These are phyloP conservation scores for Drosophila kuntzei DNA, from an alignment of 2,888 invertebrate species.

Conservation along the genomic window DNA sequence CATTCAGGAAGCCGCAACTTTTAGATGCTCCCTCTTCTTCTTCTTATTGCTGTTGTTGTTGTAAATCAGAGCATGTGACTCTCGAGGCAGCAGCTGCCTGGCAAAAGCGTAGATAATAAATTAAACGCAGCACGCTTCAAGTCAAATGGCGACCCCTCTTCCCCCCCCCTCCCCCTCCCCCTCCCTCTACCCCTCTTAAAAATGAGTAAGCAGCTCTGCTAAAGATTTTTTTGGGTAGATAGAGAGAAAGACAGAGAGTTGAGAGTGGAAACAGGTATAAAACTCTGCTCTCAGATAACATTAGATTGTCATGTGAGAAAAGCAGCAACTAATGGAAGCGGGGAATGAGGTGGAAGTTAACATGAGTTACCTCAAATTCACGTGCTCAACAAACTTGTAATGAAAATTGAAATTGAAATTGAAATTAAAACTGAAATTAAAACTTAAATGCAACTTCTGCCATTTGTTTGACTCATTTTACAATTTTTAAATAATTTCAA, in stretches of 20 bases:
- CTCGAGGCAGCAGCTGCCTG: slow-evolving; percentile 55
- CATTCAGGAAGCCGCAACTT: slow-evolving; percentile 60
- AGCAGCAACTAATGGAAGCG: background rate
- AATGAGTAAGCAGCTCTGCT: slow-evolving; percentile 31
- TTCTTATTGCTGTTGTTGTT: slow-evolving; percentile 37
- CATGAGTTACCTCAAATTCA: slow-evolving; percentile 17
- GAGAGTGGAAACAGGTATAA: background rate
- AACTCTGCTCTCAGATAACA: slow-evolving; percentile 13
- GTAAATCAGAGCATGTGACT: slow-evolving; percentile 74
- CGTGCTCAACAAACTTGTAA: slow-evolving; percentile 18
- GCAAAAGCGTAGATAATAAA: slow-evolving; percentile 75
- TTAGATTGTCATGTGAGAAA: slow-evolving; percentile 35
- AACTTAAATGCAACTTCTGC: slow-evolving; percentile 10
- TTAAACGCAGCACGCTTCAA: slow-evolving; percentile 74
- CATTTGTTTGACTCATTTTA: slow-evolving; percentile 1
- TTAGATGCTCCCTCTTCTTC: slow-evolving; percentile 31
- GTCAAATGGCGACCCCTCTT: slow-evolving; percentile 45
- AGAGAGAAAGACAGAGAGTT: background rate
- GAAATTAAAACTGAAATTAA: slow-evolving; percentile 21
- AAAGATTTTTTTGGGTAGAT: background rate
- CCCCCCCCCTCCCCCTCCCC: background rate
- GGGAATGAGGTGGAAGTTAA: background rate
- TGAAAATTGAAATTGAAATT: slow-evolving; percentile 19
- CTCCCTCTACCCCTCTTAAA: background rate
- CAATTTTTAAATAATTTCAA: background rate